Evolutionary conservation across 2,113 vertebrate species (phyloP), one percentile per base, ranked within the genome.

Genomic region (Oryctolagus cuniculus): DNA sequence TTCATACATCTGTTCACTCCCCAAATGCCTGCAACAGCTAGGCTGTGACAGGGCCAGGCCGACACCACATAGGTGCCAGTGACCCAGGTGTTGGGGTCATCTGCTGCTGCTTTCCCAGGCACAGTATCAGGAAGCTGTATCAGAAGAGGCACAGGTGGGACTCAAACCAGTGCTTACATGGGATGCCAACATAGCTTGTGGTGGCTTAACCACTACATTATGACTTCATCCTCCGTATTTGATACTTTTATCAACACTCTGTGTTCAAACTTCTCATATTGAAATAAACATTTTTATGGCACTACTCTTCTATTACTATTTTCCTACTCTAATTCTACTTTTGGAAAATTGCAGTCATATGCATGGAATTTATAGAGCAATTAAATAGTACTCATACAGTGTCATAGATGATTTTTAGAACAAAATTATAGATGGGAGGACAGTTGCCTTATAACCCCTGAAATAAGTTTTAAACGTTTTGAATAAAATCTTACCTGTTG

Each of bases 381-480:
- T 51, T 79, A 3, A 34, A 66, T n/a, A 86, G 15, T 72, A 13
- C 16, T 79, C 13, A 34, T 44, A 16, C 77, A 31, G 2, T 77
- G 4, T n/a, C 12, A 49, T 34, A 19, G 34, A 36, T 5, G 6
- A 79, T 74, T 72, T 84, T 36, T 9, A 36, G 19, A 79, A 89
- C 24, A 87, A 84, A 95, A 61, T 3, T 15, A 7, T 12, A 22
- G 24, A 70, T 6, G 24, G 22, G 29, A 72, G 3, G 6, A 58
- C 66, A 64, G 25, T 64, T 58, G 9, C 79, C 19, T 25, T 2
- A n/a, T 55, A 72, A 89, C 9, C 25, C 13, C 34, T 87, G 5
- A 75, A 91, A 79, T 12, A 87, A 69, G 21, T n/a, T 75, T 75
- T 73, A 67, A 89, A 92, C 38, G 78, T 79, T 90, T 88, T 38